Evolutionary conservation across 1,140 invertebrate genomes (phyloP).

Genomic region (Drosophila pachea): DNA sequence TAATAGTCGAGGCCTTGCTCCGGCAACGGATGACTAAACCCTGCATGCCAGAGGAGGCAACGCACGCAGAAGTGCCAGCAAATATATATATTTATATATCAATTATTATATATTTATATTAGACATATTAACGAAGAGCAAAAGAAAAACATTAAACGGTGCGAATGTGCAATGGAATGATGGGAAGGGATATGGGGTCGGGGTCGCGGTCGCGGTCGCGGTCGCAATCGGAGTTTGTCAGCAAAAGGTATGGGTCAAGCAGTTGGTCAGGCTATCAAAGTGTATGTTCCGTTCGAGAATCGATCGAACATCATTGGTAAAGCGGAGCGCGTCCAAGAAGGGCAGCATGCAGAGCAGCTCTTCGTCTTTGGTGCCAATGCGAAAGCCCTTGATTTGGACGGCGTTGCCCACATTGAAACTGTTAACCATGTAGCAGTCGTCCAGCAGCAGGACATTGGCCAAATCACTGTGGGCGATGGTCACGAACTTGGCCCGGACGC

Average conservation of each 20-base stretch:
- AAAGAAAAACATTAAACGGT: too few species aligned
- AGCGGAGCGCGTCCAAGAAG: conserved; percentile 52
- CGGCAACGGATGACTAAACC: conserved; percentile 45
- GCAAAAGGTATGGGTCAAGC: too few species aligned
- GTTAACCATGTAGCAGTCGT: conserved; percentile 38
- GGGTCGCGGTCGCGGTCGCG: too few species aligned
- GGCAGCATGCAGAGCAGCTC: conserved; percentile 44
- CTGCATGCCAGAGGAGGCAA: not conserved
- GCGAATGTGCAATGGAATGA: too few species aligned
- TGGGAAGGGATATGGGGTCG: too few species aligned
- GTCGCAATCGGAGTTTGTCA: too few species aligned
- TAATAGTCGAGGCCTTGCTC: conserved; percentile 20
- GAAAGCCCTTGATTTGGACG: conserved; percentile 32
- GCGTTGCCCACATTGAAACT: conserved; percentile 45
- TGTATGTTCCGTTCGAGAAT: conserved; percentile 24
- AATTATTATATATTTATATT: too few species aligned
- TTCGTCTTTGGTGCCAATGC: conserved; percentile 16
- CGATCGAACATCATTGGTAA: conserved; percentile 49
- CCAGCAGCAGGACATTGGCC: conserved; percentile 38
- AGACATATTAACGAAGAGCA: too few species aligned
- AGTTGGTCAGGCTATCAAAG: conserved; percentile 1
- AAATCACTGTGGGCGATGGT: conserved; percentile 10
- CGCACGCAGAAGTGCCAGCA: not conserved
- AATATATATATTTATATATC: not conserved
- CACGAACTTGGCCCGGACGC: conserved; percentile 32